These are phyloP conservation scores for Artemisiospiza belli DNA, from an alignment of 2,113 vertebrate genomes.

Conservation along the genomic window DNA sequence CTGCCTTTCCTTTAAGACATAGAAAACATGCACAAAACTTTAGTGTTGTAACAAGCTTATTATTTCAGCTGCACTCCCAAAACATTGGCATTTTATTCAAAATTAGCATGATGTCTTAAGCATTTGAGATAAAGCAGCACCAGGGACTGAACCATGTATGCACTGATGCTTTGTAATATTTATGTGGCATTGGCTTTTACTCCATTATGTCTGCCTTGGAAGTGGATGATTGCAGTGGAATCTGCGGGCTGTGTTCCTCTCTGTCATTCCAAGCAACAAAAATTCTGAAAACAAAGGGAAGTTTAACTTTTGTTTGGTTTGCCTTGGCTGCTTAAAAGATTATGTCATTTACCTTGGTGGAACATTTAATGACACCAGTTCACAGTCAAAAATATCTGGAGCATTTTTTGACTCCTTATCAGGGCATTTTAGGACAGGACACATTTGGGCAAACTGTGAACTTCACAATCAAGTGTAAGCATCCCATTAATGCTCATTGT, in stretches of 20 bases:
- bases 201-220: not conserved
- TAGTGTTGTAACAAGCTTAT: not conserved
- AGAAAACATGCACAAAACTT: not conserved
- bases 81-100: not conserved
- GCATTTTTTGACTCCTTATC: not conserved
- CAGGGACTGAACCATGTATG: not conserved
- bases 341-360: not conserved
- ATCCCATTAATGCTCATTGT: not conserved
- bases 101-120: not conserved
- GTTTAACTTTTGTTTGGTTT: not conserved
- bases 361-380: not conserved
- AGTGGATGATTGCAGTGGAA: not conserved
- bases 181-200: not conserved
- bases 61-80: not conserved
- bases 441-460: not conserved
- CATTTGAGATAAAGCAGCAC: not conserved
- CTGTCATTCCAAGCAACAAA: not conserved
- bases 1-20: not conserved
- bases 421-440: not conserved
- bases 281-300: not conserved
- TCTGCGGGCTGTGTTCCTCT: not conserved
- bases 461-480: not conserved
- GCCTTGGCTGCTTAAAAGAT: not conserved
- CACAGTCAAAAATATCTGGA: not conserved
- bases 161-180: not conserved